phyloP scores from a whole-genome alignment of 2,888 invertebrate genomes.

The Eueremaeus valkanovi region DNA sequence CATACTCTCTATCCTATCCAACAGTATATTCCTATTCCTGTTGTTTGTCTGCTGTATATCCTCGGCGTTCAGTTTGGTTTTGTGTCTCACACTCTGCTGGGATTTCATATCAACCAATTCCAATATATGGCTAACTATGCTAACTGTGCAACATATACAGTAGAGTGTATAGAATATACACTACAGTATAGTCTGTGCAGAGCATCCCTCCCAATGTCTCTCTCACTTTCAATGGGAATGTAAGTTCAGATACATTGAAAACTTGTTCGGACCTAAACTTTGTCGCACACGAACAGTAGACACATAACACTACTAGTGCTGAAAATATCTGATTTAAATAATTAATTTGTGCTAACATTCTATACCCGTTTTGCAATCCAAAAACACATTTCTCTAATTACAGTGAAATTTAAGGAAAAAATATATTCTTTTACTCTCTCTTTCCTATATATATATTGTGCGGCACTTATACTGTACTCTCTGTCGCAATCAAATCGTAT shows the following conservation, averaged over 20 bases:
- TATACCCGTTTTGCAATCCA: not conserved
- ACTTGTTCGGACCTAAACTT: not conserved
- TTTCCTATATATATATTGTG: no score
- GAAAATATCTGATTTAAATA: not conserved
- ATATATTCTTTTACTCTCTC: not conserved
- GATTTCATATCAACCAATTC: slow-evolving; percentile 4
- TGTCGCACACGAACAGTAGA: not conserved
- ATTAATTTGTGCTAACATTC: not conserved
- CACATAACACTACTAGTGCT: not conserved
- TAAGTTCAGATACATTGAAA: no score
- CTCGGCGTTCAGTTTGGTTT: not conserved
- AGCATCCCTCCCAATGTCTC: not conserved
- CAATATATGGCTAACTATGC: not conserved
- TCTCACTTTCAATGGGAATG: no score
- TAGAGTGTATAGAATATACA: not conserved
- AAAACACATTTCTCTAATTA: not conserved
- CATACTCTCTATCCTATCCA: not conserved
- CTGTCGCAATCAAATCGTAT: not conserved
- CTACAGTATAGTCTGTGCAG: not conserved
- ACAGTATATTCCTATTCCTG: not conserved
- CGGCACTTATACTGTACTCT: no score
- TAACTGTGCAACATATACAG: not conserved
- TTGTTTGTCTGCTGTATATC: not conserved
- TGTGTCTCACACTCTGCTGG: not conserved
- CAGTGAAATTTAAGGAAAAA: not conserved